Percentiles rank a stretch among this genome's conserved stretches.
Conservation (phyloP, 2,888 invertebrate genomes). For the Polymixis lichenea region DNA sequence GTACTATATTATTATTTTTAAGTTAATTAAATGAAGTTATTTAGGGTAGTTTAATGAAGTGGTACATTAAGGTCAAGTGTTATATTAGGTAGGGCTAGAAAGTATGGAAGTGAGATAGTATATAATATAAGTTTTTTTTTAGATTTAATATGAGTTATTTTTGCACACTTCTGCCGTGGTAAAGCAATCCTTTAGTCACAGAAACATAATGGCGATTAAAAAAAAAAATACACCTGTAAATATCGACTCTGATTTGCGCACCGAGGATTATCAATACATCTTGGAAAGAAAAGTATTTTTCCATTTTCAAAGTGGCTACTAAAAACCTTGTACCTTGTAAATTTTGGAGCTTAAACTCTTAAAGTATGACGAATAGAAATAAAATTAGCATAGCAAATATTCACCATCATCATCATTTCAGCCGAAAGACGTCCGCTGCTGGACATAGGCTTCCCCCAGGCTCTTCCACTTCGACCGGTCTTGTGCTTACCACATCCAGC, state of each 20-base stretch:
- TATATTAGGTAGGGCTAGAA: background rate
- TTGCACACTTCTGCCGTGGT: background rate
- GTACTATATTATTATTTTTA: background rate
- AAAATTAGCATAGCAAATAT: background rate
- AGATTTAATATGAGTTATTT: background rate
- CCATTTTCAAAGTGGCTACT: background rate
- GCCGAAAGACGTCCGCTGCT: too few species aligned
- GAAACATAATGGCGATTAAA: background rate
- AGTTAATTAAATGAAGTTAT: background rate
- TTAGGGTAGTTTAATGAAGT: background rate
- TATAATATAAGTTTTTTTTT: too few species aligned
- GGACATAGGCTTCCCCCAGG: too few species aligned
- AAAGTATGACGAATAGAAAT: background rate
- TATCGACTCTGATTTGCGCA: background rate
- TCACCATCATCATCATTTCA: too few species aligned
- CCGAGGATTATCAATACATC: too few species aligned
- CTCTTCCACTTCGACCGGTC: too few species aligned
- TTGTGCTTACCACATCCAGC: too few species aligned
- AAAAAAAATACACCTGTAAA: background rate
- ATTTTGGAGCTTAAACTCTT: background rate
- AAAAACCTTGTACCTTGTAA: too few species aligned
- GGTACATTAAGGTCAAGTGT: background rate
- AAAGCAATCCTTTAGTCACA: background rate
- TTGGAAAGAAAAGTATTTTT: background rate
- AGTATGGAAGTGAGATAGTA: conserved; percentile 25